Conservation (phyloP, 2,888 invertebrate genomes). For the Caradrina kadenii region DNA sequence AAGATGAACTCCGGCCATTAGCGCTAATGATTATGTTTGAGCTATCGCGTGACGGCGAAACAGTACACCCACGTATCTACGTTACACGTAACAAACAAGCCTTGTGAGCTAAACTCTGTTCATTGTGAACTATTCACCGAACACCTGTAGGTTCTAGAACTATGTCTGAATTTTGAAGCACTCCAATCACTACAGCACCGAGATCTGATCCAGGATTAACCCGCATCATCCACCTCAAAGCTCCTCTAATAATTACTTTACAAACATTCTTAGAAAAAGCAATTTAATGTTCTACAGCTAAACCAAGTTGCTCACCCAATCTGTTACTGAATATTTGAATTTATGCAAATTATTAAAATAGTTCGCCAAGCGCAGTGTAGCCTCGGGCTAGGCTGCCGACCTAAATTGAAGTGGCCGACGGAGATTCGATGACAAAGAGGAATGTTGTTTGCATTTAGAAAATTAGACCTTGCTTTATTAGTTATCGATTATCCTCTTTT, state of each 20-base stretch:
- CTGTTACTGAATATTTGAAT: conserved; percentile 66
- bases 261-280: conserved; percentile 18
- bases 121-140: conserved; percentile 12
- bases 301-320: conserved; percentile 50
- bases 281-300: conserved; percentile 14
- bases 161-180: conserved; percentile 18
- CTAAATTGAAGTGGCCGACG: conserved; percentile 60
- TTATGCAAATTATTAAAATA: conserved; percentile 67
- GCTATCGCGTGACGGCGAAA: not conserved
- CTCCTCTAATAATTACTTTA: not conserved
- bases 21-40: not conserved
- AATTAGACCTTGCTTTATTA: conserved; percentile 42
- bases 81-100: not conserved
- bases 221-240: conserved; percentile 1
- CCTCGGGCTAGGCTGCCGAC: conserved; percentile 48
- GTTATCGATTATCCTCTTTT: conserved; percentile 22
- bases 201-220: conserved; percentile 6
- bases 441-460: conserved; percentile 46
- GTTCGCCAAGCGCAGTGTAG: conserved; percentile 50
- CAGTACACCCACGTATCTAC: too few relatives aligned
- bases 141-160: not conserved
- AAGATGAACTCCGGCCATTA: not conserved
- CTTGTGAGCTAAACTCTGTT: not conserved
- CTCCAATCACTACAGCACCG: conserved; percentile 6
- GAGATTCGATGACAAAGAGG: conserved; percentile 51